phyloP scores from a whole-genome alignment of 1,140 invertebrate species.

The Zaprionus kolodkinae region DNA sequence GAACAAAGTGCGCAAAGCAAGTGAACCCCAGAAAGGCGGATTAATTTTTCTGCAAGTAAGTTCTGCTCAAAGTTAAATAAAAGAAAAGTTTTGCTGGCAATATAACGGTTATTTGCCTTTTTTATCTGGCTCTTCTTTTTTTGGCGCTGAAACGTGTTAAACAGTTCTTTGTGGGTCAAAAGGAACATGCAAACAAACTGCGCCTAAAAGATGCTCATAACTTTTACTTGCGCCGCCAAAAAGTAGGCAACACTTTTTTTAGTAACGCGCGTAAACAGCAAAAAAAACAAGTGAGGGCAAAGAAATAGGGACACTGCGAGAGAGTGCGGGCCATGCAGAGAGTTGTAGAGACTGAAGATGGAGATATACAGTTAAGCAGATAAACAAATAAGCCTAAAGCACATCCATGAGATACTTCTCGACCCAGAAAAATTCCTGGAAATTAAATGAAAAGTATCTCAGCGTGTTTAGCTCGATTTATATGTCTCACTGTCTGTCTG shows the following conservation, averaged over 20 bases:
- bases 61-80: slow-evolving; percentile 23
- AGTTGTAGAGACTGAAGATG: too few relatives aligned
- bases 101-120: slow-evolving; percentile 46
- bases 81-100: slow-evolving; percentile 29
- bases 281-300: background rate
- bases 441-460: slow-evolving; percentile 53
- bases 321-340: background rate
- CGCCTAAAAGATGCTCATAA: background rate
- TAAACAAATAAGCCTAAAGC: slow-evolving; percentile 49
- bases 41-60: slow-evolving; percentile 6
- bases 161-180: slow-evolving; percentile 62
- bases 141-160: background rate
- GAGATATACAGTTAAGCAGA: slow-evolving; percentile 9
- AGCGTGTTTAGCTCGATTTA: background rate
- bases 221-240: slow-evolving; percentile 35
- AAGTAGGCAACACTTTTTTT: slow-evolving; percentile 29
- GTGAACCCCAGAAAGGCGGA: background rate
- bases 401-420: slow-evolving; percentile 42
- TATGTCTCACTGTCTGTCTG: slow-evolving; percentile 24
- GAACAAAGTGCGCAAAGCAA: background rate
- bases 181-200: background rate
- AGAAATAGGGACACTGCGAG: too few relatives aligned
- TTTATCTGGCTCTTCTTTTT: slow-evolving; percentile 11
- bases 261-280: background rate
- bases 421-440: slow-evolving; percentile 28